phyloP scores from a whole-genome alignment of 2,888 invertebrate genomes.

The Carpatolechia fugitivella region DNA sequence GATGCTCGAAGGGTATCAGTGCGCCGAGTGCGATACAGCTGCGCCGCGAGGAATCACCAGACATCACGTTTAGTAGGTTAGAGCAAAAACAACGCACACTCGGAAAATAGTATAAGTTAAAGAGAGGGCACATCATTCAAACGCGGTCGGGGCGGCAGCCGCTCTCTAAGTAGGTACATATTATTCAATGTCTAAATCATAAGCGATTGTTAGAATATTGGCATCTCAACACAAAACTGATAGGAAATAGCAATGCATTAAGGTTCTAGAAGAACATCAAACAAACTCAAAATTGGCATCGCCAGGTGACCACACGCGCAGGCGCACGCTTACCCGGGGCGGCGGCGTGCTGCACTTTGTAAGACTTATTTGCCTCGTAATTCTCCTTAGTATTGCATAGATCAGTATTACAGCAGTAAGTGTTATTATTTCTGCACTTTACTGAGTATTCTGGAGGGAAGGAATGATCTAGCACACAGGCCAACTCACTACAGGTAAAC shows the following conservation, averaged over 20 bases:
- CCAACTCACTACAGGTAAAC: conserved; percentile 66
- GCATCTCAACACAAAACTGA: conserved; percentile 76
- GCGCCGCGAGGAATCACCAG: conserved; percentile 78
- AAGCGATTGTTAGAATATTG: conserved; percentile 74
- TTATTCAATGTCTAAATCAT: conserved; percentile 76
- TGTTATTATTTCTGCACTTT: conserved; percentile 59
- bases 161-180: conserved; percentile 67
- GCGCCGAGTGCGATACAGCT: conserved; percentile 88
- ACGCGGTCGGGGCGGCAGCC: conserved; percentile 37
- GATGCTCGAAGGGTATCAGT: conserved; percentile 88
- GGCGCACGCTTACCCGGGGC: conserved; percentile 61
- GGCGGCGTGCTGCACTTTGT: conserved; percentile 50
- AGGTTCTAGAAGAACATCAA: conserved; percentile 69
- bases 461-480: conserved; percentile 73
- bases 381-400: conserved; percentile 68
- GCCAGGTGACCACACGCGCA: conserved; percentile 53
- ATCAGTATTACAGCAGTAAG: conserved; percentile 69
- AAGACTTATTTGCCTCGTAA: conserved; percentile 49
- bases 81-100: conserved; percentile 78
- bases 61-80: conserved; percentile 80
- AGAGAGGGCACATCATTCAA: conserved; percentile 69
- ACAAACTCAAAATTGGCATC: conserved; percentile 69
- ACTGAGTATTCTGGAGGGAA: conserved; percentile 77
- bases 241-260: conserved; percentile 65
- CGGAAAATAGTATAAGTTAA: conserved; percentile 68